phyloP scores from a whole-genome alignment of 1,140 invertebrate species.

The Ctenoplectra terminalis region DNA sequence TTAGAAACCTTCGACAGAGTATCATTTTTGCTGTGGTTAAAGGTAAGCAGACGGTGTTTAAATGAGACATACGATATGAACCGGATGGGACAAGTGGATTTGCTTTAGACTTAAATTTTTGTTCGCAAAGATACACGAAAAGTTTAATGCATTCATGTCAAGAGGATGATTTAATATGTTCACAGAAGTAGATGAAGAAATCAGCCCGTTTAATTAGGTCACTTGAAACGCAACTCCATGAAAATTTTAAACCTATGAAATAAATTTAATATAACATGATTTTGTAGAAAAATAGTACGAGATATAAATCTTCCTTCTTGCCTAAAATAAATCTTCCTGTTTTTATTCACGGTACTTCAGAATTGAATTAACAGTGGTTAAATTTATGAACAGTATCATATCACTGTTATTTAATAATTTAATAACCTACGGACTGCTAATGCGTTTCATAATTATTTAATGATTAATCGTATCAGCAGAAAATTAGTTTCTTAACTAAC shows the following conservation, averaged over 20 bases:
- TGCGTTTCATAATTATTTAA: no score
- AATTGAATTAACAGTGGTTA: no score
- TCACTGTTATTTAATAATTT: no score
- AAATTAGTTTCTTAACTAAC: no score
- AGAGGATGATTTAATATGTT: slow-evolving; percentile 18
- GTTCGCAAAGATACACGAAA: background rate
- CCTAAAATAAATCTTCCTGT: no score
- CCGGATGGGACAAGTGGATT: background rate
- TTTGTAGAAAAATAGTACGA: background rate
- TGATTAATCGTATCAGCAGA: no score
- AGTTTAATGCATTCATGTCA: slow-evolving; percentile 22
- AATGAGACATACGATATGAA: background rate
- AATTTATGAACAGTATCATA: no score
- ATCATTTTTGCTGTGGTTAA: background rate
- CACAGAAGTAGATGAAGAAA: slow-evolving; percentile 4
- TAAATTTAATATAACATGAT: background rate
- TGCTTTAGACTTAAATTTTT: slow-evolving; percentile 26
- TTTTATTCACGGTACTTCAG: no score
- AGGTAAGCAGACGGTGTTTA: background rate
- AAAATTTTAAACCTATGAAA: background rate
- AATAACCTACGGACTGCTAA: no score
- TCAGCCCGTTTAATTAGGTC: background rate
- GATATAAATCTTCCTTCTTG: background rate
- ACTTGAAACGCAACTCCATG: slow-evolving; percentile 1
- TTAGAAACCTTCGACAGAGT: background rate